A percentile compares a stretch with the other conserved stretches of the same genome.
These are phyloP conservation scores for Trichosurus vulpecula DNA, from an alignment of 2,797 vertebrate genomes.

Conservation along the genomic window DNA sequence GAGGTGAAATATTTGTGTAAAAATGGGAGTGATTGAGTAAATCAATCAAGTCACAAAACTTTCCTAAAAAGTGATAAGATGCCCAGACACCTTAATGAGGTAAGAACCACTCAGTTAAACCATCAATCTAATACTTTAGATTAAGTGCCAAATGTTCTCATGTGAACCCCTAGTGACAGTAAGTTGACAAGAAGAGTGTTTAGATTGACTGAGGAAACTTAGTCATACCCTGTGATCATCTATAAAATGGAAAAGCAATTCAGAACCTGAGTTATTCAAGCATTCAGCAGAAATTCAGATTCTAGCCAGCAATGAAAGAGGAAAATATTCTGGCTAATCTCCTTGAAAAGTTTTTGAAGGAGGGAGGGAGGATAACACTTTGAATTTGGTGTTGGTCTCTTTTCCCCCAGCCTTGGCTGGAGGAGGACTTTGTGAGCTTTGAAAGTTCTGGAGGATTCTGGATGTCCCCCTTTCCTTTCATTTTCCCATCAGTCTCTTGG, in stretches of 20 bases:
- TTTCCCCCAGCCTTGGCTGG: neutral
- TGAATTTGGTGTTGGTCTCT: neutral
- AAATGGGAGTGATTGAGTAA: neutral
- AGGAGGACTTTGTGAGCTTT: neutral
- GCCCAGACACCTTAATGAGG: neutral
- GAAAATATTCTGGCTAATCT: neutral
- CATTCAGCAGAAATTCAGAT: neutral
- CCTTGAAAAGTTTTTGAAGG: neutral
- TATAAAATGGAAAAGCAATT: neutral
- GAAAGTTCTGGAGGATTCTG: neutral
- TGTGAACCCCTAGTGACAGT: neutral
- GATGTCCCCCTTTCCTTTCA: neutral
- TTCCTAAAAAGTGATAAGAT: neutral
- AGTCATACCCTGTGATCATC: neutral
- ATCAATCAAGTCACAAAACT: neutral
- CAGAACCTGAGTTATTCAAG: neutral
- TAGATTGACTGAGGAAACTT: neutral
- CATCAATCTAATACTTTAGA: neutral
- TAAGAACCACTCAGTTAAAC: neutral
- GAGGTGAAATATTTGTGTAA: constrained; percentile 59
- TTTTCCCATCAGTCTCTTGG: neutral
- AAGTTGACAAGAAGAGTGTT: neutral
- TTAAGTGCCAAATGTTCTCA: neutral
- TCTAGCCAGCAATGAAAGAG: neutral
- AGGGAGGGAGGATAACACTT: neutral